Base-by-base conservation (phyloP, 2,797 vertebrate species). In the Carduelis carduelis region DNA sequence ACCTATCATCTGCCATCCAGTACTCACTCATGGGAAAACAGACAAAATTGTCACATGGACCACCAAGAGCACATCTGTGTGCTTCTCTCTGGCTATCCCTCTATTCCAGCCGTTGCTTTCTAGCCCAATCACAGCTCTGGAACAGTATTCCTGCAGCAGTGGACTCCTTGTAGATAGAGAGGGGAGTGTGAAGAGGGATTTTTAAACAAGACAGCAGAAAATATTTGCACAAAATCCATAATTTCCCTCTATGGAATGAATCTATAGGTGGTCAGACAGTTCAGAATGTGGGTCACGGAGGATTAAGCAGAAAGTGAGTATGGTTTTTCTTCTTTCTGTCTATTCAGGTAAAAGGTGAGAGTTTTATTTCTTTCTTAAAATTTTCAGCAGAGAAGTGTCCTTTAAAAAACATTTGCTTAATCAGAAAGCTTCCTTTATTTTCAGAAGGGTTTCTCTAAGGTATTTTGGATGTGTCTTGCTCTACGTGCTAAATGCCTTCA, bases 11-110 rank as follows among this genome's bases (percentile, higher is more conserved):
- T 16, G 81, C 23, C 28, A 37, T 43, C 47, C 24, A 50, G 8
- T 43, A 32, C 20, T 53, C 11, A 8, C 5, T 61, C 13, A 7
- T 35, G 27, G 39, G 28, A 77, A 91, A 56, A 22, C 39, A 59
- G 39, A 6, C 13, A 44, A 23, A 77, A 68, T 8, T 69, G 11
- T 56, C 77, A 47, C 22, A 26, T 2, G 72, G 78, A 39, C 30
- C n/a, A 37, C 32, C 9, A 56, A 81, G 46, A 59, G 21, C 11
- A 8, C 8, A 5, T 60, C 23, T 56, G 4, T 24, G 2, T 80
- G 3, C 68, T 3, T 43, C 2, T 66, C 20, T 69, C 11, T 69
- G 2, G 8, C 0, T 37, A 11, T 8, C 8, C 21, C 57, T 78
- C n/a, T 37, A 6, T 71, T 68, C 46, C 28, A 76, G 5, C 10